Conservation (phyloP, 92 coral and sea anemone species). For the Parazoanthus atlanticus region DNA sequence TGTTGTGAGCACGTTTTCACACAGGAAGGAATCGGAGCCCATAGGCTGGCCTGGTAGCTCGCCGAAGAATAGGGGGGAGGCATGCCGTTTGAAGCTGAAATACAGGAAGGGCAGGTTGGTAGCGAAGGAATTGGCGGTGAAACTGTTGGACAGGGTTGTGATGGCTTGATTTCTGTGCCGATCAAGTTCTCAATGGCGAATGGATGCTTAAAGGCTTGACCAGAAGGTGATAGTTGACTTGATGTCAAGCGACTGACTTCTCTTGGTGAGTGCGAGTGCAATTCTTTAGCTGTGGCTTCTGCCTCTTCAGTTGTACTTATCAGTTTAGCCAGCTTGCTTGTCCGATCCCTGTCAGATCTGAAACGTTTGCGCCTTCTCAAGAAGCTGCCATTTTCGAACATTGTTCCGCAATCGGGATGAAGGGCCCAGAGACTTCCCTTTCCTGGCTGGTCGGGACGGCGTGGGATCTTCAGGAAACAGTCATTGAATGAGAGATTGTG, state of each 20-base stretch:
- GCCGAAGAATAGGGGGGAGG: conserved; percentile 40
- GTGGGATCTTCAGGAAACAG: conserved; percentile 96
- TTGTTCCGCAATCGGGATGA: conserved; percentile 98
- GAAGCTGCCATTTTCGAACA: conserved; percentile 99
- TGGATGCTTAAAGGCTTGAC: conserved; percentile 85
- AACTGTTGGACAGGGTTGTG: conserved; percentile 53
- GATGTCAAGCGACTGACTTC: conserved; percentile 33
- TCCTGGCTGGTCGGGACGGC: conserved; percentile 98
- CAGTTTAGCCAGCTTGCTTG: conserved; percentile 69
- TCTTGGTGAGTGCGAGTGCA: conserved; percentile 42
- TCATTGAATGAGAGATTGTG: conserved; percentile 97
- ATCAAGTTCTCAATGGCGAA: conserved; percentile 97
- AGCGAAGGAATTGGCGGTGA: conserved; percentile 78
- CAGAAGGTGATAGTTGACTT: conserved; percentile 50
- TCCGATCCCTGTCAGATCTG: conserved; percentile 89
- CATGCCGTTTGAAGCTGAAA: conserved; percentile 57
- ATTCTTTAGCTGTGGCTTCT: conserved; percentile 12
- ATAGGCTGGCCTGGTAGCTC: conserved; percentile 68
- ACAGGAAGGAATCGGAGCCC: conserved; percentile 79
- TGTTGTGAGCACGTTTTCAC: conserved; percentile 82
- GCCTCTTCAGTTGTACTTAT: conserved; percentile 65
- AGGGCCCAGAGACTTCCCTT: conserved; percentile 99
- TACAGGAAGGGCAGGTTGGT: conserved; percentile 85
- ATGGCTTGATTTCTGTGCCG: conserved; percentile 69
- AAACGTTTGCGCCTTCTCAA: conserved; percentile 93